These are phyloP conservation scores for Sebastes oblongus DNA, from an alignment of 2,797 vertebrate genomes.

Conservation along the genomic window DNA sequence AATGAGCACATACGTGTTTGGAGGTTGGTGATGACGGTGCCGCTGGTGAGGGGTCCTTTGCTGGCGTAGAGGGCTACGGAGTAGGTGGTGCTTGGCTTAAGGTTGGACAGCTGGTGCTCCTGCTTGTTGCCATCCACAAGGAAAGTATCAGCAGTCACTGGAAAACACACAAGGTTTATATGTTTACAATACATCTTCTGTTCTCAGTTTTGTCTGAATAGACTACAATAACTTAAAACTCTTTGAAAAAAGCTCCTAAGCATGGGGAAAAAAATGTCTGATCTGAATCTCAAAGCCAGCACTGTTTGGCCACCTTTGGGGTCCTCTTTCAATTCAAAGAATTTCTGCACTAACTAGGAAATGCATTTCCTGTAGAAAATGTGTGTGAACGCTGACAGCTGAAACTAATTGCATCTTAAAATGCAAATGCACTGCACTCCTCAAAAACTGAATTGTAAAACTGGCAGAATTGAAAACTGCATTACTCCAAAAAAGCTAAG, in stretches of 20 bases:
- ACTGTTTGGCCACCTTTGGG: background rate
- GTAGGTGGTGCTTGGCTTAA: constrained; percentile 92
- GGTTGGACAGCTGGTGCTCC: constrained; percentile 89
- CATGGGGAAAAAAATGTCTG: background rate
- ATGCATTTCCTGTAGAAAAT: too few species aligned
- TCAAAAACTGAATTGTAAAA: too few species aligned
- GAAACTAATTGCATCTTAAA: too few species aligned
- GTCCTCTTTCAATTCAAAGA: background rate
- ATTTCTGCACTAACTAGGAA: background rate
- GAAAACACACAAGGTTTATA: constrained; percentile 7
- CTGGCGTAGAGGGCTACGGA: constrained; percentile 90
- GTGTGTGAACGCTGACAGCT: fast-evolving
- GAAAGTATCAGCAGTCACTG: constrained; percentile 93
- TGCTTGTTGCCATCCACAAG: constrained; percentile 90
- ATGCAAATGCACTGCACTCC: too few species aligned
- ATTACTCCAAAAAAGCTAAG: too few species aligned
- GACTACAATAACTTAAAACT: background rate
- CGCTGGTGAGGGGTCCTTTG: constrained; percentile 91
- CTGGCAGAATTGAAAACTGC: too few species aligned
- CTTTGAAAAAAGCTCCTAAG: background rate
- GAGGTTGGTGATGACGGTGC: constrained; percentile 90
- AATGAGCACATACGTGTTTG: constrained; percentile 88
- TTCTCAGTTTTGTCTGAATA: background rate
- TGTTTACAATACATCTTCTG: background rate
- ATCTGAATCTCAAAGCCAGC: background rate